phyloP scores from a whole-genome alignment of 1,140 invertebrate species.

The Drosophila athabasca region DNA sequence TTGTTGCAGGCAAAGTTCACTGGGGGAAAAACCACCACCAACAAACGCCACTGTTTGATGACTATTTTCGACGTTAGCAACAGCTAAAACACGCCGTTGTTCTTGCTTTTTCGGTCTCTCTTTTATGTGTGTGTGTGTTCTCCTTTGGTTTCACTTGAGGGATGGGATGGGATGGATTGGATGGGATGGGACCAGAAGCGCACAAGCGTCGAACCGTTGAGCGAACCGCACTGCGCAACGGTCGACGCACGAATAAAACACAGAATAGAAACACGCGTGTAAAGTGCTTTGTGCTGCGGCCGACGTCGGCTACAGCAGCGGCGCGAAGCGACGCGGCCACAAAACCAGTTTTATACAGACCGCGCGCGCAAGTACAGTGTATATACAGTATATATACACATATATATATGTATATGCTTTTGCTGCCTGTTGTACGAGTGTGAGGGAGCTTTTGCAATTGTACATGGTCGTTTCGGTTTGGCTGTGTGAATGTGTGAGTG shows the following conservation, averaged over 20 bases:
- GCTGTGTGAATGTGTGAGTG: slow-evolving; percentile 29
- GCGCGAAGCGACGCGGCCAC: slow-evolving; percentile 55
- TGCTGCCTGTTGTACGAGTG: slow-evolving; percentile 27
- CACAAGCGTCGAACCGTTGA: slow-evolving; percentile 61
- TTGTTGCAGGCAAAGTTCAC: slow-evolving; percentile 70
- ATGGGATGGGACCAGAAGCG: slow-evolving; percentile 25
- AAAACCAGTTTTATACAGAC: slow-evolving; percentile 63
- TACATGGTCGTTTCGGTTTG: slow-evolving; percentile 43
- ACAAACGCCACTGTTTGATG: slow-evolving; percentile 53
- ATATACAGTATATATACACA: slow-evolving; percentile 46
- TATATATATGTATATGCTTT: slow-evolving; percentile 6
- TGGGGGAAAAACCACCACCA: slow-evolving; percentile 58
- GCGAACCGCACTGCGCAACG: slow-evolving; percentile 67
- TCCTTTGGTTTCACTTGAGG: slow-evolving; percentile 53
- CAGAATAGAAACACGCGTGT: slow-evolving; percentile 67
- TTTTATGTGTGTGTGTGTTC: slow-evolving; percentile 31
- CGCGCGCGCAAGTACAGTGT: slow-evolving; percentile 62
- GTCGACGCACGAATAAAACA: slow-evolving; percentile 67
- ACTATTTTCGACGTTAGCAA: slow-evolving; percentile 81
- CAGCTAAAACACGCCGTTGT: slow-evolving; percentile 31
- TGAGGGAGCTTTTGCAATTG: slow-evolving; percentile 54
- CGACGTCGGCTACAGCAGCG: slow-evolving; percentile 38
- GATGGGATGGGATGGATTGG: slow-evolving; percentile 18
- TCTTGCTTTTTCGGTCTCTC: slow-evolving; percentile 24
- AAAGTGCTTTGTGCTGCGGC: slow-evolving; percentile 42